These are phyloP conservation scores for Boleophthalmus pectinirostris DNA, from an alignment of 2,113 vertebrate genomes.

Conservation along the genomic window DNA sequence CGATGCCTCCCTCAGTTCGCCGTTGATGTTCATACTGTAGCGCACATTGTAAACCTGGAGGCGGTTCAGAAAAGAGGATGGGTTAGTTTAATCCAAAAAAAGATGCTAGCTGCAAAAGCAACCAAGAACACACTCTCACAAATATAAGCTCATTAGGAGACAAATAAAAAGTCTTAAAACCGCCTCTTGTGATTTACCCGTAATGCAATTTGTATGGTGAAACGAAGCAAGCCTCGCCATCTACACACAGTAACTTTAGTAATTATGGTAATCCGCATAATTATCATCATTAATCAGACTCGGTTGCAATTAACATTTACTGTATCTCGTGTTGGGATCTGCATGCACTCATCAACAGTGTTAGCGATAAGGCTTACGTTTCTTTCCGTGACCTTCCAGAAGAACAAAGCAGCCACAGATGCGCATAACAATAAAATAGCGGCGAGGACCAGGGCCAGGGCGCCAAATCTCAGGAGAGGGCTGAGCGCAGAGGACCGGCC, in stretches of 20 bases:
- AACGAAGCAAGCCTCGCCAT: conserved; percentile 19
- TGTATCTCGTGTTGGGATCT: conserved; percentile 5
- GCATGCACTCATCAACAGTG: background rate
- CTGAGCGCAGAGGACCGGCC: conserved; percentile 65
- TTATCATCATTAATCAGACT: conserved; percentile 12
- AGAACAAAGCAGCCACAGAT: conserved; percentile 86
- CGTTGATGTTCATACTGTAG: conserved; percentile 92
- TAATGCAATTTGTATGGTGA: conserved; percentile 17
- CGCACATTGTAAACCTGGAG: conserved; percentile 91
- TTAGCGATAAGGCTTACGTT: conserved; percentile 69
- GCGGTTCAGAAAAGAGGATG: conserved; percentile 42
- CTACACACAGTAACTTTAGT: conserved; percentile 17
- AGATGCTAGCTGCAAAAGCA: conserved; percentile 30
- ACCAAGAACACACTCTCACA: conserved; percentile 17
- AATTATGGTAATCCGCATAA: conserved; percentile 3
- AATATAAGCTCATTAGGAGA: conserved; percentile 60
- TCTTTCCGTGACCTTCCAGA: conserved; percentile 86
- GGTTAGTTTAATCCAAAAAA: conserved; percentile 48
- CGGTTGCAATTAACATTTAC: conserved; percentile 18
- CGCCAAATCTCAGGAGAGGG: conserved; percentile 82
- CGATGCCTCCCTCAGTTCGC: conserved; percentile 87
- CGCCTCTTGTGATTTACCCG: conserved; percentile 15
- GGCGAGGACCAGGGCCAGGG: conserved; percentile 80
- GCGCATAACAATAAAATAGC: conserved; percentile 85
- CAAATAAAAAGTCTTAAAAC: conserved; percentile 49